Evolutionary conservation across 2,888 invertebrate genomes (phyloP).

Genomic region (Aleiodes testaceus): DNA sequence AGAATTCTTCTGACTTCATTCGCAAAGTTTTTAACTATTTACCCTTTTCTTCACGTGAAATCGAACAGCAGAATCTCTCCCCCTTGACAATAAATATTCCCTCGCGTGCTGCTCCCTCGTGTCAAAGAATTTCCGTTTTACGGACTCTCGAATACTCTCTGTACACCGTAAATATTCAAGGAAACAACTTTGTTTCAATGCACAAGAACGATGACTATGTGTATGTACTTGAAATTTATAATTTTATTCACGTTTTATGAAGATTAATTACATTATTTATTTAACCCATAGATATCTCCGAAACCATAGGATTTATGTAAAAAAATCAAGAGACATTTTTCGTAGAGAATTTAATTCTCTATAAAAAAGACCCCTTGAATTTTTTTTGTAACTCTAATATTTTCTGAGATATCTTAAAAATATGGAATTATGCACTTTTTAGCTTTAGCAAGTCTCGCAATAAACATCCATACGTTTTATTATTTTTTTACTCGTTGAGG

Average conservation of each 20-base stretch:
- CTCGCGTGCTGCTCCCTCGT: constrained; percentile 51
- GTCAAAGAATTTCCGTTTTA: constrained; percentile 53
- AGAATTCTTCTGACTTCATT: too few relatives aligned
- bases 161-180: constrained; percentile 50
- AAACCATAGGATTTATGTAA: background rate
- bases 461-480: constrained; percentile 67
- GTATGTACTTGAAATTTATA: background rate
- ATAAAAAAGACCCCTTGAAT: background rate
- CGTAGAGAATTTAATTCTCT: background rate
- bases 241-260: too few relatives aligned
- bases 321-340: background rate
- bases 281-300: background rate
- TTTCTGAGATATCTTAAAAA: background rate
- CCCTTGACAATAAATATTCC: constrained; percentile 51
- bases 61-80: constrained; percentile 27
- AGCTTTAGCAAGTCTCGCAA: constrained; percentile 70
- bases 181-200: constrained; percentile 51
- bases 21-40: too few relatives aligned
- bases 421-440: constrained; percentile 47
- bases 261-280: too few relatives aligned
- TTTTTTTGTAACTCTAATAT: too few relatives aligned
- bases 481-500: background rate
- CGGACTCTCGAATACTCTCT: constrained; percentile 46
- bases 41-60: background rate
- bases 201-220: constrained; percentile 39